Conservation (phyloP, 1,140 invertebrate genomes). For the Heliconius congener region DNA sequence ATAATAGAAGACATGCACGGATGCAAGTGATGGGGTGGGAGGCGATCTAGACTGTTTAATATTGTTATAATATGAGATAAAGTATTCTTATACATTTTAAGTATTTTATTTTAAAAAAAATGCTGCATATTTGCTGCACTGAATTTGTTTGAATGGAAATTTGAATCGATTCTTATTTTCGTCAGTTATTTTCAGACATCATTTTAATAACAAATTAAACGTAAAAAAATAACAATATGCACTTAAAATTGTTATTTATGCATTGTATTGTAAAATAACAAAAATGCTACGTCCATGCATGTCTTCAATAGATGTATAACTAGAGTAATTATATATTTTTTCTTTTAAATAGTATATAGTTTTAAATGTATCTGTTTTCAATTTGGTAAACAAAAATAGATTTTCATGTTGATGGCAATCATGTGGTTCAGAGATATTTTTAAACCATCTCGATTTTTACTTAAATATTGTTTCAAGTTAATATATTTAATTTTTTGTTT, state of each 20-base stretch:
- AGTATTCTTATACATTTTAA: too few relatives aligned
- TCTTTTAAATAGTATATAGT: background rate
- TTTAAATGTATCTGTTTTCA: background rate
- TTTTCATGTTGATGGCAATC: background rate
- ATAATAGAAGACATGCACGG: too few relatives aligned
- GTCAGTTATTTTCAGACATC: too few relatives aligned
- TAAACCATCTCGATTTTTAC: background rate
- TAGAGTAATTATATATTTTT: background rate
- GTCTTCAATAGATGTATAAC: background rate
- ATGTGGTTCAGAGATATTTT: background rate
- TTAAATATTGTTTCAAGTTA: background rate
- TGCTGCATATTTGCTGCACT: too few relatives aligned
- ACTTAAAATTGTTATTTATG: background rate
- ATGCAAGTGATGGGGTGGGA: too few relatives aligned
- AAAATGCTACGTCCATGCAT: background rate
- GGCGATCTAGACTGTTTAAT: too few relatives aligned
- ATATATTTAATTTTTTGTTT: background rate
- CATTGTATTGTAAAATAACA: background rate
- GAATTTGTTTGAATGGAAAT: too few relatives aligned
- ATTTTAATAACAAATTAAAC: background rate
- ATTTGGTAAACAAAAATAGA: background rate
- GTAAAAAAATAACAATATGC: background rate
- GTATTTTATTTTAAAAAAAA: too few relatives aligned
- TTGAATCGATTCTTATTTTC: too few relatives aligned
- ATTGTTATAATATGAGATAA: too few relatives aligned